phyloP scores from a whole-genome alignment of 2,888 invertebrate genomes.

The Norana najaformis region DNA sequence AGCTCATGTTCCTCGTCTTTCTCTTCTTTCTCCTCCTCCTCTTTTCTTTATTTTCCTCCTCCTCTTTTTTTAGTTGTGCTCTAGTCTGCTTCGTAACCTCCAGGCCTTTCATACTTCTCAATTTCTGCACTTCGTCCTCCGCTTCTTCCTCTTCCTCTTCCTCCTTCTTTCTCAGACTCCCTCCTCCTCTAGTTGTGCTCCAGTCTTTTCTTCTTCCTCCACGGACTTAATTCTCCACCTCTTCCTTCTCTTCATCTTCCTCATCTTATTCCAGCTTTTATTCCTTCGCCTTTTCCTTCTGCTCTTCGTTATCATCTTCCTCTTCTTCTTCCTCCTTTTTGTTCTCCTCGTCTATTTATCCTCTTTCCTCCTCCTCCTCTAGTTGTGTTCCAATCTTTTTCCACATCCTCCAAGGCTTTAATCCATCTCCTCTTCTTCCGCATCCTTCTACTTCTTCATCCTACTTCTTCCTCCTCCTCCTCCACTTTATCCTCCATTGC shows the following conservation, averaged over 20 bases:
- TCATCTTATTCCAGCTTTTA: neutral
- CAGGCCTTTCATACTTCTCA: too few species aligned
- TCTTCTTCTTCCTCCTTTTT: neutral
- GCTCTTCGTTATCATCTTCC: neutral
- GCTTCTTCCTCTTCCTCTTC: too few species aligned
- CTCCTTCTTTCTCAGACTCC: too few species aligned
- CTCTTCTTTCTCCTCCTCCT: neutral
- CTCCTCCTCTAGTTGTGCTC: too few species aligned
- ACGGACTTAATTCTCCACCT: neutral
- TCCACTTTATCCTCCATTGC: neutral
- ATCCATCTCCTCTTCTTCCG: neutral
- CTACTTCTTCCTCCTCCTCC: neutral
- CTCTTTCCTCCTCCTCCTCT: too few species aligned
- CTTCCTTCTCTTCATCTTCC: neutral
- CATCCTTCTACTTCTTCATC: neutral
- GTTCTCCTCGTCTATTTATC: neutral
- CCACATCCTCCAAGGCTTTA: neutral
- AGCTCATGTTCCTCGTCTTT: too few species aligned
- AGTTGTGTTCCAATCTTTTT: neutral
- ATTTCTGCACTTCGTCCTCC: too few species aligned
- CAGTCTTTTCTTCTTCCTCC: too few species aligned
- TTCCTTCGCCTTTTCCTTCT: neutral
- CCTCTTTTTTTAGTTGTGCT: too few species aligned
- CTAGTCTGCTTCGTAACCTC: too few species aligned
- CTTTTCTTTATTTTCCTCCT: neutral